Evolutionary conservation across 1,140 invertebrate species (phyloP).

Genomic region (Penaeus japonicus): DNA sequence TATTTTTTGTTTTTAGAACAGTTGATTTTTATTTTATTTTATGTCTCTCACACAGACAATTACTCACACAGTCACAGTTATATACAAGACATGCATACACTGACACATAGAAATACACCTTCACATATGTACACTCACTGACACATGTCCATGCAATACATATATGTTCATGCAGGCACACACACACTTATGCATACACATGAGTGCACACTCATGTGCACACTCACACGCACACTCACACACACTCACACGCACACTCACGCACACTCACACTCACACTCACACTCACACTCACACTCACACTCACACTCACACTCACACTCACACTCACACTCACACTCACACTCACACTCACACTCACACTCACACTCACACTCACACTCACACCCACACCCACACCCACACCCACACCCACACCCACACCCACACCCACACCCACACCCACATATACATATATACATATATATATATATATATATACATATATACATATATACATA

Average conservation of each 20-base stretch:
- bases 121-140: too few relatives aligned
- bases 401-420: neutral
- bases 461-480: conserved; percentile 11
- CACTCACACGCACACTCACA: neutral
- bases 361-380: neutral
- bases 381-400: neutral
- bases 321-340: neutral
- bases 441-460: neutral
- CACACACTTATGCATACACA: too few relatives aligned
- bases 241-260: neutral
- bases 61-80: too few relatives aligned
- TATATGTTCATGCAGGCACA: neutral
- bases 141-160: neutral
- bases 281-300: neutral
- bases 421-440: neutral
- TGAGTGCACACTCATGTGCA: too few relatives aligned
- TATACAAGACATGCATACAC: neutral
- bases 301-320: neutral
- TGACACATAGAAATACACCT: neutral
- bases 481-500: neutral
- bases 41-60: neutral
- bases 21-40: neutral
- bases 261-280: neutral
- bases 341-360: neutral
- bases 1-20: neutral